These are phyloP conservation scores for Yasuhikotakia modesta DNA, from an alignment of 2,797 vertebrate species.

Conservation along the genomic window DNA sequence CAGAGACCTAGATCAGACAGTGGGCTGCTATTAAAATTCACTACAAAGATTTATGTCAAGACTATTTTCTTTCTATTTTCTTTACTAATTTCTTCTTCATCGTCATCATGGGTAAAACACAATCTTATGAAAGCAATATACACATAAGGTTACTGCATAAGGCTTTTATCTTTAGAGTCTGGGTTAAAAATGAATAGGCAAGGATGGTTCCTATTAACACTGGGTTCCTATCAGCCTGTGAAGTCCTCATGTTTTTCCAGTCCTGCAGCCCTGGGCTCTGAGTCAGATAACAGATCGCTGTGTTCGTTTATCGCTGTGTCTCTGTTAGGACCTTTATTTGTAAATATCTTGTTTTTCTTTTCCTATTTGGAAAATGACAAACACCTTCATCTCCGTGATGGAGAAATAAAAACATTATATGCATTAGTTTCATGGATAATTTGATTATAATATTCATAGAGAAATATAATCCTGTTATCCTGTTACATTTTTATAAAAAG, in stretches of 20 bases:
- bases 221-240: conserved; percentile 57
- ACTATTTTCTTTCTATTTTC: too few species aligned
- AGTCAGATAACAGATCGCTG: conserved; percentile 62
- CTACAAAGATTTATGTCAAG: background rate
- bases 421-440: background rate
- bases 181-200: conserved; percentile 62
- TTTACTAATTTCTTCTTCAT: too few species aligned
- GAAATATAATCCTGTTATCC: too few species aligned
- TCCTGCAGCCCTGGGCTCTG: conserved; percentile 60
- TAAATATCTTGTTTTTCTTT: conserved; percentile 61
- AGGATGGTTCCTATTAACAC: conserved; percentile 57
- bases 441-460: too few species aligned
- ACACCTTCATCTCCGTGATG: conserved; percentile 61
- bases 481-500: too few species aligned
- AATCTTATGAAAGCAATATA: background rate
- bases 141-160: background rate
- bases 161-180: conserved; percentile 50
- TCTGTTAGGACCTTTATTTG: conserved; percentile 43
- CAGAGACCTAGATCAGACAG: background rate
- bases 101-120: background rate
- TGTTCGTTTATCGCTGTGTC: conserved; percentile 69
- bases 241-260: conserved; percentile 69
- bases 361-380: conserved; percentile 22
- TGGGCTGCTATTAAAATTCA: background rate
- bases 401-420: conserved; percentile 7